Evolutionary conservation across 2,888 invertebrate genomes (phyloP).

Genomic region (Rhagonycha lutea): DNA sequence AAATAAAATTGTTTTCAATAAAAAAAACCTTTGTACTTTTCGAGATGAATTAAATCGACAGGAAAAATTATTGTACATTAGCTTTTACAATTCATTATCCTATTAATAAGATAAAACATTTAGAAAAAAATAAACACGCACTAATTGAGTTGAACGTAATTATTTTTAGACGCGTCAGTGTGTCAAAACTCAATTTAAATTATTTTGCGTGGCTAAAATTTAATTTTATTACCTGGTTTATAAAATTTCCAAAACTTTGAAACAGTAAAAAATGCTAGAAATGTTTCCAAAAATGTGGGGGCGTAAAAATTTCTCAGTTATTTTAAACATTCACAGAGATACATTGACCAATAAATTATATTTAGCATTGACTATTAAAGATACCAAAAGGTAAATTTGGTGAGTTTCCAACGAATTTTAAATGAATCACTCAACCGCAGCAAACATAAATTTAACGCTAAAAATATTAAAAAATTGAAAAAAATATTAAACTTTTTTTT

Average conservation of each 20-base stretch:
- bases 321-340: constrained; percentile 8
- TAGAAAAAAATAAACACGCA: constrained; percentile 12
- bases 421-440: neutral
- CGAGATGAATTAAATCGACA: neutral
- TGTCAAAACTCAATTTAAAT: constrained; percentile 15
- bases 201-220: constrained; percentile 4
- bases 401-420: constrained; percentile 7
- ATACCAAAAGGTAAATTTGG: constrained; percentile 15
- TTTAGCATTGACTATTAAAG: constrained; percentile 6
- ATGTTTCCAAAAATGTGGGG: neutral
- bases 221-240: constrained; percentile 7
- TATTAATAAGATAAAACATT: neutral
- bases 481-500: neutral
- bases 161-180: constrained; percentile 19
- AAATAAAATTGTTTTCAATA: neutral
- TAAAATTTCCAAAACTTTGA: neutral
- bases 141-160: constrained; percentile 16
- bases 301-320: constrained; percentile 4
- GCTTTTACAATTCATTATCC: neutral
- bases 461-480: neutral
- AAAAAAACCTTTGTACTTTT: neutral
- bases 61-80: neutral
- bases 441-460: neutral
- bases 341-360: constrained; percentile 14
- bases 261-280: neutral